Conservation (phyloP, 2,113 vertebrate genomes). For the Hemicordylus capensis region DNA sequence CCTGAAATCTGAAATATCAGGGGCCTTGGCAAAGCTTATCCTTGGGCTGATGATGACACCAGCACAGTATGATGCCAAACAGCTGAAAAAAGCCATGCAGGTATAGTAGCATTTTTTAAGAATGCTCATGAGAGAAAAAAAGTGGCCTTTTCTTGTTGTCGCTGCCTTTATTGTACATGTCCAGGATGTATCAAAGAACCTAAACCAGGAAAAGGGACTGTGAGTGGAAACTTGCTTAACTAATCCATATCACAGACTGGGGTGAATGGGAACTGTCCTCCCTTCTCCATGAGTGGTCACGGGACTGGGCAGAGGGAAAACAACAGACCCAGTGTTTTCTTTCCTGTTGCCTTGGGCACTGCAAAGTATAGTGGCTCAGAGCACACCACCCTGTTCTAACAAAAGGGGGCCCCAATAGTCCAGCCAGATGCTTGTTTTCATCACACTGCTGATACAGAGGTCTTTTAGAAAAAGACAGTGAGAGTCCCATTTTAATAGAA, state of each 20-base stretch:
- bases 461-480: too few relatives aligned
- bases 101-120: slow-evolving; percentile 63
- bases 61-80: slow-evolving; percentile 93
- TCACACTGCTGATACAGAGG: neutral
- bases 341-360: neutral
- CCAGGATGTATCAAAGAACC: too few relatives aligned
- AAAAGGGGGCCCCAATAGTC: too few relatives aligned
- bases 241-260: neutral
- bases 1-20: slow-evolving; percentile 93
- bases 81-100: slow-evolving; percentile 96
- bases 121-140: neutral
- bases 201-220: neutral
- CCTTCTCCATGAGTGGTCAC: too few relatives aligned
- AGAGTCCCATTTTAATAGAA: neutral
- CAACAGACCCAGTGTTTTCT: neutral
- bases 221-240: neutral
- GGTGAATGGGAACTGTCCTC: too few relatives aligned
- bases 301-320: neutral
- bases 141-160: neutral
- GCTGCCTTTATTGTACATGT: neutral
- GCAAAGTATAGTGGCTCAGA: neutral
- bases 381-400: neutral
- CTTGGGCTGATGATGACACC: slow-evolving; percentile 93
- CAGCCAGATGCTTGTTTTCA: neutral
- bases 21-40: slow-evolving; percentile 89